phyloP scores from a whole-genome alignment of 2,888 invertebrate species.

The Microctonus brassicae region DNA sequence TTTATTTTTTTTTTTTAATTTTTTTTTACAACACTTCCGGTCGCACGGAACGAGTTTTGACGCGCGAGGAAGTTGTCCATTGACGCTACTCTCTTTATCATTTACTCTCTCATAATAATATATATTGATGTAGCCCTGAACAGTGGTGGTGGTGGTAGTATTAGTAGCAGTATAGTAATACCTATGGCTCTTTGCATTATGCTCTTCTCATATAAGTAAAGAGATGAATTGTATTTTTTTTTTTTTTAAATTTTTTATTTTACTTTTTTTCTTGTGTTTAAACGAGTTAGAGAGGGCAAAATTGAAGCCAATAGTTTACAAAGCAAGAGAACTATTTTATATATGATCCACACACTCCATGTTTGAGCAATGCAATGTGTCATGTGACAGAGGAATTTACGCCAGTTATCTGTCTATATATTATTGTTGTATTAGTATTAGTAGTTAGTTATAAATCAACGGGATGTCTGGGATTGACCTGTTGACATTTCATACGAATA shows the following conservation, averaged over 20 bases:
- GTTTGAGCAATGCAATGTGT: constrained; percentile 4
- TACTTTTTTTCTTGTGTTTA: not conserved
- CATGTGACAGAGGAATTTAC: constrained; percentile 26
- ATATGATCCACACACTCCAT: not conserved
- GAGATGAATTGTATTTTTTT: too few relatives aligned
- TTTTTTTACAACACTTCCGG: constrained; percentile 35
- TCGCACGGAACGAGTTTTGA: constrained; percentile 38
- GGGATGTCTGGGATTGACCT: constrained; percentile 11
- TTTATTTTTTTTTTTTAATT: too few relatives aligned
- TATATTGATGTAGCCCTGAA: too few relatives aligned
- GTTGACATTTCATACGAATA: constrained; percentile 4
- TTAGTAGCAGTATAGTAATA: too few relatives aligned
- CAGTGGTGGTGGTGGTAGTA: too few relatives aligned
- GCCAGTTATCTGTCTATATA: constrained; percentile 25
- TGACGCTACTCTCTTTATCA: constrained; percentile 12
- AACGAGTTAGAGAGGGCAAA: not conserved
- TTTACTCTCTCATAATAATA: too few relatives aligned
- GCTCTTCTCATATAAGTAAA: too few relatives aligned
- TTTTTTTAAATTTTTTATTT: not conserved
- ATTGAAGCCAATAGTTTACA: not conserved
- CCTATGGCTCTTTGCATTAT: too few relatives aligned
- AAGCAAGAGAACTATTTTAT: not conserved
- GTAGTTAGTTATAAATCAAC: constrained; percentile 1
- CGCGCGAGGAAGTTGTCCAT: constrained; percentile 24
- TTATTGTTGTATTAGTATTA: not conserved